phyloP scores from a whole-genome alignment of 92 coral and sea anemone genomes.

The Muricea muricata region DNA sequence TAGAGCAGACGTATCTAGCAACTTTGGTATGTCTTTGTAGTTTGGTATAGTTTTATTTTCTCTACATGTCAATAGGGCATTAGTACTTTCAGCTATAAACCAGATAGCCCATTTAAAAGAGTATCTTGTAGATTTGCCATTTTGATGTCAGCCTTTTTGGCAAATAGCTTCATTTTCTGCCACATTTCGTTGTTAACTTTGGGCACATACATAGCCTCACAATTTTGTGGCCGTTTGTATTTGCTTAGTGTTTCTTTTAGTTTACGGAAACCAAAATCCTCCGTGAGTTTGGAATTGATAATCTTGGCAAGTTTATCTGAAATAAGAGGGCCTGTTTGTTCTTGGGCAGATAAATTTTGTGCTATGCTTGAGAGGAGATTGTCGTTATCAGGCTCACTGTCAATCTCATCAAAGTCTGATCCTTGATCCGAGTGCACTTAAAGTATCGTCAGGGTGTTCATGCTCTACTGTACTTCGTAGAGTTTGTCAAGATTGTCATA shows the following conservation, averaged over 20 bases:
- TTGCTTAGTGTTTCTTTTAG: not conserved
- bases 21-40: not conserved
- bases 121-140: conserved; percentile 27
- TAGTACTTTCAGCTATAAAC: not conserved
- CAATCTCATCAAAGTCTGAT: too few relatives aligned
- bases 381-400: too few relatives aligned
- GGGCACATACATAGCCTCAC: not conserved
- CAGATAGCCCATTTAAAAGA: not conserved
- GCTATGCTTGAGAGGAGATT: not conserved
- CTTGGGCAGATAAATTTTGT: not conserved
- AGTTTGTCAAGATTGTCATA: too few relatives aligned
- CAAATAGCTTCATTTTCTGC: not conserved
- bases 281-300: not conserved
- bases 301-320: not conserved
- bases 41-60: not conserved
- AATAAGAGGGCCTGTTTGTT: not conserved
- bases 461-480: too few relatives aligned
- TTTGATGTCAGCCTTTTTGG: conserved; percentile 26
- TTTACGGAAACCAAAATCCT: not conserved
- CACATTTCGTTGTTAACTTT: conserved; percentile 24
- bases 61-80: not conserved
- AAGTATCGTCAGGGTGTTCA: too few relatives aligned
- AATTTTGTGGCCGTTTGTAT: conserved; percentile 13
- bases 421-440: too few relatives aligned
- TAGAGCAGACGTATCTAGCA: conserved; percentile 3